Conservation (phyloP, 1,140 invertebrate genomes). For the Drosophila truncata region DNA sequence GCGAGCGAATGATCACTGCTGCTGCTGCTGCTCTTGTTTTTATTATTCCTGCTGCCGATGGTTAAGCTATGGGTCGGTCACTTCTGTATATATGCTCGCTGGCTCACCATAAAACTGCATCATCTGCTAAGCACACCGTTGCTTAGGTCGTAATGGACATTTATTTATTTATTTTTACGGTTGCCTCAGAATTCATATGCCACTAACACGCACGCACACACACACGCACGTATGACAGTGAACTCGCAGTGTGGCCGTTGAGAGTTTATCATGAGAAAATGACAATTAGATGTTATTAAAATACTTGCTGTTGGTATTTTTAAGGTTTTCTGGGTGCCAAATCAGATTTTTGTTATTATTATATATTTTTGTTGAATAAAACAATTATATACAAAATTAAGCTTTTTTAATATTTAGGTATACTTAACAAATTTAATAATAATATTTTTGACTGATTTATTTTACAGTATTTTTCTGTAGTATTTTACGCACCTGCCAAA, state of each 20-base stretch:
- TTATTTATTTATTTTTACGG: slow-evolving; percentile 67
- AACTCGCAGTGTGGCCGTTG: slow-evolving; percentile 32
- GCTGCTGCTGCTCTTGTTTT: slow-evolving; percentile 30
- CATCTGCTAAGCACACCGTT: slow-evolving; percentile 56
- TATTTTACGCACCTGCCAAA: not conserved
- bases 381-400: too few species aligned
- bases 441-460: not conserved
- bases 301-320: not conserved
- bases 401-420: too few species aligned
- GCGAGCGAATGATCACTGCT: slow-evolving; percentile 18
- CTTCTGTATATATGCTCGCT: slow-evolving; percentile 14
- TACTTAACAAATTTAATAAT: too few species aligned
- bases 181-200: slow-evolving; percentile 53
- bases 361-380: too few species aligned
- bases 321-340: not conserved
- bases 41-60: slow-evolving; percentile 3
- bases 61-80: slow-evolving; percentile 17
- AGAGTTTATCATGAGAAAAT: not conserved
- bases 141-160: slow-evolving; percentile 29
- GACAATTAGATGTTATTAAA: too few species aligned
- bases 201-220: slow-evolving; percentile 52
- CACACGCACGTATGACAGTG: slow-evolving; percentile 50
- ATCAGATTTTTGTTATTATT: not conserved
- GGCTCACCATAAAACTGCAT: slow-evolving; percentile 62
- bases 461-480: not conserved